Percentiles rank a stretch among this genome's conserved stretches.
Conservation (phyloP, 2,797 vertebrate species). For the Diglossa cyanea region DNA sequence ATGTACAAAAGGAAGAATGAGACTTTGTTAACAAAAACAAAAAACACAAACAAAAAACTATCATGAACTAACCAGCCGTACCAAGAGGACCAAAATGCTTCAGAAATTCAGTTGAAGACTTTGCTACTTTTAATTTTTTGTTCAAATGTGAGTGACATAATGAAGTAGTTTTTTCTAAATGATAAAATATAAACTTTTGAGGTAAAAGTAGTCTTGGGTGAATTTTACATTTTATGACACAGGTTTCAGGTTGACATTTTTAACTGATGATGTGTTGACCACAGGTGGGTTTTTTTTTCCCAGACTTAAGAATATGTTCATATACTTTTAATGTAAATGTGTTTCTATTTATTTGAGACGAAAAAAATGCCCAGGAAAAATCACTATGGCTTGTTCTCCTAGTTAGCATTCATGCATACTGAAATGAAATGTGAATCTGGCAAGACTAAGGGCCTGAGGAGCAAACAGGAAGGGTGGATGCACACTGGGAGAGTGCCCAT, state of each 20-base stretch:
- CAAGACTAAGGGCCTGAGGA: not conserved
- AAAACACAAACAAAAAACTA: conserved; percentile 16
- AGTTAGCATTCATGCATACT: conserved; percentile 39
- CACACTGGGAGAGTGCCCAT: not conserved
- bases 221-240: conserved; percentile 71
- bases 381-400: conserved; percentile 60
- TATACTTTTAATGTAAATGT: conserved; percentile 73
- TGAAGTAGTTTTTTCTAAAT: conserved; percentile 73
- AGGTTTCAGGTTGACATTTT: conserved; percentile 75
- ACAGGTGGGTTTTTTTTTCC: conserved; percentile 29
- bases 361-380: conserved; percentile 67
- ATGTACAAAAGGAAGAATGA: conserved; percentile 78
- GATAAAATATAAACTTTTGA: conserved; percentile 60
- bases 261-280: conserved; percentile 71
- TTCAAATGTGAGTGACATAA: conserved; percentile 65
- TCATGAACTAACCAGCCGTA: conserved; percentile 66
- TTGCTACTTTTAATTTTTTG: conserved; percentile 61
- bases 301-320: conserved; percentile 67
- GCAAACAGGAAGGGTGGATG: not conserved
- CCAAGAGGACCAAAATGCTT: conserved; percentile 78
- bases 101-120: conserved; percentile 69
- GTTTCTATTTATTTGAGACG: conserved; percentile 80
- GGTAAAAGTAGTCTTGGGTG: conserved; percentile 47
- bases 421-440: conserved; percentile 42
- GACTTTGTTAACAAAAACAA: conserved; percentile 59